Evolutionary conservation across 2,113 vertebrate genomes (phyloP), one percentile per base, ranked within the genome.

Genomic region (Nothoprocta perdicaria): DNA sequence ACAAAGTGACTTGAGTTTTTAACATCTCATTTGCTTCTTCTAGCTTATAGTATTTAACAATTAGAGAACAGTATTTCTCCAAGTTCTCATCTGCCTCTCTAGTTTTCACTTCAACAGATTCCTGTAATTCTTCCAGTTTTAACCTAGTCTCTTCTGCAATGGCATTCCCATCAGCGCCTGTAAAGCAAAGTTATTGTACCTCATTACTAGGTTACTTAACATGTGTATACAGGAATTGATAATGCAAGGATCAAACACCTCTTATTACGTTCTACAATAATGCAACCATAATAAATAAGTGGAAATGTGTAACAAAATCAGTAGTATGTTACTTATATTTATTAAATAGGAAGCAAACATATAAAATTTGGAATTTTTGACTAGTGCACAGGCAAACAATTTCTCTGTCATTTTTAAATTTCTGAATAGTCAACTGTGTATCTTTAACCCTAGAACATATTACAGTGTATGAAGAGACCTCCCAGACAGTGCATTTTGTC

Each of bases 41-140:
- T 76, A 99, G 90, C 94, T 98, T 99, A 91, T 98, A 97, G 29
- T 98, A 97, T 86, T 97, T 96, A 76, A 99, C 95, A 81, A 99
- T 97, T 69, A 99, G 81, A 87, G 93, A 97, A 89, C 98, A 99
- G 96, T 98, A 99, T 94, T 99, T 99, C n/a, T 98, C 98, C 94
- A 99, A 91, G 96, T 98, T 98, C 46, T 99, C 98, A 4, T 99
- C 98, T 2, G 98, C 98, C 93, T 99, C 99, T 84, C 60, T 96
- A 66, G 94, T 97, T 95, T 98, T 99, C 80, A 97, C 96, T 93
- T 99, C 98, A 43, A 97, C 61, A 40, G 91, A 80, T 92, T 97
- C 94, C 71, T 97, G 98, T n/a, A 99, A 84, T 80, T 98, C 98
- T 69, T 98, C 95, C 55, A 99, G 29, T 86, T 99, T 97, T 9